Evolutionary conservation across 1,140 invertebrate genomes (phyloP), one percentile per base, ranked within the genome.

Genomic region (Drosophila arizonae): DNA sequence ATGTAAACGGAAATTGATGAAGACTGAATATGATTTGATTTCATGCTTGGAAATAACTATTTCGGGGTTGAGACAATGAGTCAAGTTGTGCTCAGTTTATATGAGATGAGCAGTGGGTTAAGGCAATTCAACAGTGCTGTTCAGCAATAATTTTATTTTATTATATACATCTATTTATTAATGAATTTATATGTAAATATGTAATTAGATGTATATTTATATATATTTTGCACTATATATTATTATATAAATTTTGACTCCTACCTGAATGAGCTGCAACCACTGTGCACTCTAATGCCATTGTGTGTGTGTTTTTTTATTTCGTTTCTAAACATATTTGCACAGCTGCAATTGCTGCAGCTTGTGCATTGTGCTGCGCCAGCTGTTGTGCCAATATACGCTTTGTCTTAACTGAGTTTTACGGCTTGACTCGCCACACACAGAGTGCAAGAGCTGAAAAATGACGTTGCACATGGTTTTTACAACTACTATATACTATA

Each of bases 1-100:
- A 71, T 52, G 51, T 36, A 57, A 81, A 60, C 63, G 66, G 67
- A 88, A 79, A 84, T 80, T 87, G 70, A 80, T 88, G 84, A 75
- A 79, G 61, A 64, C 74, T 51, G 56, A 86, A 30, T 45, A 41
- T 54, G 41, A 81, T 85, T 85, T 79, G 73, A 70, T 81, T 79
- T 79, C 46, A 39, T 66, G 78, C 70, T 81, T 52, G 51, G 48
- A 58, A 72, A 72, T 72, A 66, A 76, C 30, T 61, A 55, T 70
- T 77, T 70, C 73, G 64, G 58, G 58, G 30, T 11, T 50, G 36
- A 51, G 41, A 45, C 46, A 13, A 73, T 50, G 60, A 58, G 56
- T 61, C 56, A 43, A 60, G 41, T 1, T 55, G 28, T 5, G 50
- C 21, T 54, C 28, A n/a, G 28, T 8, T 58, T 41, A 41, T 56